Conservation (phyloP, 2,113 vertebrate species). For the Cettia cetti region DNA sequence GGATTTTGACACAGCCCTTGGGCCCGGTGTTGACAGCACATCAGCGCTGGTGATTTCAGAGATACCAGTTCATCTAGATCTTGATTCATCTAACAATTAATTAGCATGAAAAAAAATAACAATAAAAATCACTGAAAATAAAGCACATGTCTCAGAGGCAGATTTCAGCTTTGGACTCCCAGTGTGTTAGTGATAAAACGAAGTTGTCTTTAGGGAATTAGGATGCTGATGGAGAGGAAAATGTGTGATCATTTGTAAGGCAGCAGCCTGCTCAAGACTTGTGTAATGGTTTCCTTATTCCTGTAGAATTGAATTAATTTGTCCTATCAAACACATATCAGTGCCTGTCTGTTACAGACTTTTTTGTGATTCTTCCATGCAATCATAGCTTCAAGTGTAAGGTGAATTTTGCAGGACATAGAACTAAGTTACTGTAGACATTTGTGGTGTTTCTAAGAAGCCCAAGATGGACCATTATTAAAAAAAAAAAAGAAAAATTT, state of each 20-base stretch:
- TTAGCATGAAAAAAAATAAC: not conserved
- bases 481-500: not conserved
- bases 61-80: not conserved
- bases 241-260: conserved; percentile 22
- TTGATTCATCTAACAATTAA: not conserved
- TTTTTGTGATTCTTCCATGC: not conserved
- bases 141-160: not conserved
- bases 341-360: not conserved
- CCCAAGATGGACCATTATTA: not conserved
- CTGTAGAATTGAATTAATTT: not conserved
- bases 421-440: not conserved
- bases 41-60: not conserved
- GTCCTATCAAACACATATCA: not conserved
- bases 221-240: conserved; percentile 51
- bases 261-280: not conserved
- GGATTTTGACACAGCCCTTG: not conserved
- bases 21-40: not conserved
- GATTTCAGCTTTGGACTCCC: not conserved
- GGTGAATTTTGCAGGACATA: not conserved
- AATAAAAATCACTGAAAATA: not conserved
- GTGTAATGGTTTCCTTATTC: not conserved
- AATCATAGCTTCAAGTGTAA: not conserved
- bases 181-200: not conserved
- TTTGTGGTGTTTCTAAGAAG: not conserved
- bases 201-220: conserved; percentile 43